Conservation (phyloP, 2,113 vertebrate genomes). For the Mormyrus lacerda region DNA sequence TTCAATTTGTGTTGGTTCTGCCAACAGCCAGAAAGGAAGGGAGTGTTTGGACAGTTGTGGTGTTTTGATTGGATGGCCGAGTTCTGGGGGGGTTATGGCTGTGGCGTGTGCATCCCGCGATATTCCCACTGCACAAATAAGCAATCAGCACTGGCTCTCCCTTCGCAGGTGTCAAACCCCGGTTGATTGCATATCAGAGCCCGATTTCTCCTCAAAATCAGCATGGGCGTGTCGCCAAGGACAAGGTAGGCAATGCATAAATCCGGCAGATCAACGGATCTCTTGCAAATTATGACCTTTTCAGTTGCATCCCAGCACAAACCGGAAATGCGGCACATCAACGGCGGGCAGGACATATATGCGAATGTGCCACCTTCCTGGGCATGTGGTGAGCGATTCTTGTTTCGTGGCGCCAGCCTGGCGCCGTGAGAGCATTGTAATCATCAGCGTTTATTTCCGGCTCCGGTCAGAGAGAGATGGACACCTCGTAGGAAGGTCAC, state of each 20-base stretch:
- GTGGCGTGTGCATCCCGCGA: not conserved
- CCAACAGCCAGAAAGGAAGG: not conserved
- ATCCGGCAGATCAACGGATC: constrained; percentile 38
- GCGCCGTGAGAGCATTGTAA: not conserved
- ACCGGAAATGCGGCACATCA: constrained; percentile 19
- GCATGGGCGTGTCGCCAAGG: not conserved
- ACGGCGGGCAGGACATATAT: not conserved
- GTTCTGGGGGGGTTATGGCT: not conserved
- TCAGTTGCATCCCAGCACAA: constrained; percentile 23
- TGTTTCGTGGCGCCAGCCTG: not conserved
- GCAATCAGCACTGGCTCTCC: not conserved
- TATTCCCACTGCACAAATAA: not conserved
- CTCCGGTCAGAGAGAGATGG: constrained; percentile 52
- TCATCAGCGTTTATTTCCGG: constrained; percentile 29
- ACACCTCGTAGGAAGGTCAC: constrained; percentile 50
- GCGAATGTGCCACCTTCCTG: not conserved
- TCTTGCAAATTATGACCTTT: constrained; percentile 42
- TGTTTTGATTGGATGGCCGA: not conserved
- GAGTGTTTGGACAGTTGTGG: not conserved
- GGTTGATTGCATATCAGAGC: not conserved
- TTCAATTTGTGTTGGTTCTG: not conserved
- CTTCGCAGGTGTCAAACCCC: not conserved
- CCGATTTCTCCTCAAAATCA: not conserved
- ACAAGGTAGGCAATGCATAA: constrained; percentile 1
- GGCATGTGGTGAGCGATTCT: not conserved